phyloP scores from a whole-genome alignment of 2,888 invertebrate species.

The Stenolophus ochropezus region DNA sequence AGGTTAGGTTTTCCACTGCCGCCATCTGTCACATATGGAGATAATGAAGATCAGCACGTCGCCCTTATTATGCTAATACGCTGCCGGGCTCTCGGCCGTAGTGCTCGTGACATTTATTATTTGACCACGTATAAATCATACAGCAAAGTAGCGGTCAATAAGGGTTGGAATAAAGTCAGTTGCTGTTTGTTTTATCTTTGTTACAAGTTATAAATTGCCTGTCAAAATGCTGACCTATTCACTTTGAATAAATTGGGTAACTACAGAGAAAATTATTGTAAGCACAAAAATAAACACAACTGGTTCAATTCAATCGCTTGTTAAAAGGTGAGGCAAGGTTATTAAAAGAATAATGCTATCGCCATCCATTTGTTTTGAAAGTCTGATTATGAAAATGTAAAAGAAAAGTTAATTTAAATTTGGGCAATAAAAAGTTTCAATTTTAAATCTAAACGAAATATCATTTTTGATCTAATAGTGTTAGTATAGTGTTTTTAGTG shows the following conservation, averaged over 20 bases:
- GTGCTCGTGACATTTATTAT: constrained; percentile 40
- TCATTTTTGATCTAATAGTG: too few species aligned
- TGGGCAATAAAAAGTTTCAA: too few species aligned
- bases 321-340: too few species aligned
- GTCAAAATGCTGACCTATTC: background rate
- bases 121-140: constrained; percentile 22
- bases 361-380: too few species aligned
- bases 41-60: constrained; percentile 46
- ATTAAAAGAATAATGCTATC: too few species aligned
- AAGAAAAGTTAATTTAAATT: too few species aligned
- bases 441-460: too few species aligned
- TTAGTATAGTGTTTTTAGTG: too few species aligned
- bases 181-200: constrained; percentile 27
- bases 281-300: too few species aligned
- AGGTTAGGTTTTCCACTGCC: background rate
- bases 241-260: background rate
- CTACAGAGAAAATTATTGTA: background rate
- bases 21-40: constrained; percentile 21
- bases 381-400: too few species aligned
- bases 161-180: constrained; percentile 24
- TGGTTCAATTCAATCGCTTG: too few species aligned
- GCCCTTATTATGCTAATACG: constrained; percentile 52
- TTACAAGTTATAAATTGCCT: background rate
- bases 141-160: constrained; percentile 34
- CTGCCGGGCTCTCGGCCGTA: background rate